Percentiles rank a stretch among this genome's conserved stretches.
Evolutionary conservation across 1,140 invertebrate species (phyloP).

Genomic region (Drosophila oshimai): DNA sequence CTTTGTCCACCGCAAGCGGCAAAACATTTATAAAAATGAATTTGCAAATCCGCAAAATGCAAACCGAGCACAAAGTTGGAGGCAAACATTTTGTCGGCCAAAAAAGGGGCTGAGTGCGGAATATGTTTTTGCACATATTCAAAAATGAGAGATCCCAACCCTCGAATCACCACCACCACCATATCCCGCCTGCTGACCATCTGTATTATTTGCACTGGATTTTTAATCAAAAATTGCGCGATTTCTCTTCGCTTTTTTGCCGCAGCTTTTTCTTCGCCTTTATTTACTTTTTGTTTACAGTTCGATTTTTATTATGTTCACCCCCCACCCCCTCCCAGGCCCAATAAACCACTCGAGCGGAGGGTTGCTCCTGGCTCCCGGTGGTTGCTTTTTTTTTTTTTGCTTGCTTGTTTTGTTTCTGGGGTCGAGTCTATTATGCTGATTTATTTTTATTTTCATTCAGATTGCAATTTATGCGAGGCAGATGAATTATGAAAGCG

Average conservation of each 20-base stretch:
- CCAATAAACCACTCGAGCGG: constrained; percentile 22
- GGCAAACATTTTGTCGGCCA: constrained; percentile 52
- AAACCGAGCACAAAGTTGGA: constrained; percentile 56
- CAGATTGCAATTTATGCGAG: constrained; percentile 73
- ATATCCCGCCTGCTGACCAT: constrained; percentile 21
- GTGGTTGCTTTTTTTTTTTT: constrained; percentile 38
- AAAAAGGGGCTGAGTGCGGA: constrained; percentile 5
- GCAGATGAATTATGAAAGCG: constrained; percentile 65
- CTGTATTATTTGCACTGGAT: constrained; percentile 66
- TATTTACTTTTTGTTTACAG: constrained; percentile 24
- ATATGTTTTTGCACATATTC: constrained; percentile 54
- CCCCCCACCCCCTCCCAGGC: not conserved
- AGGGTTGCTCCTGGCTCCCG: constrained; percentile 54
- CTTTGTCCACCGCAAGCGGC: constrained; percentile 48
- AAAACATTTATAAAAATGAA: constrained; percentile 77
- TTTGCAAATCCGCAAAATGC: constrained; percentile 71
- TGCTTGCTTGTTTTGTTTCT: constrained; percentile 2
- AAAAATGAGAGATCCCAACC: constrained; percentile 3
- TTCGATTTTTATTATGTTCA: constrained; percentile 55
- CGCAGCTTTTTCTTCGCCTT: constrained; percentile 14
- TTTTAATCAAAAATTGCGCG: constrained; percentile 72
- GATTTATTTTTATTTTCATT: constrained; percentile 78
- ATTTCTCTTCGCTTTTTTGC: constrained; percentile 41
- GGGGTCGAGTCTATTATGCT: constrained; percentile 69
- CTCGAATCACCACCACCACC: not conserved